Evolutionary conservation across 2,888 invertebrate genomes (phyloP).

Genomic region (Clostera curtula): DNA sequence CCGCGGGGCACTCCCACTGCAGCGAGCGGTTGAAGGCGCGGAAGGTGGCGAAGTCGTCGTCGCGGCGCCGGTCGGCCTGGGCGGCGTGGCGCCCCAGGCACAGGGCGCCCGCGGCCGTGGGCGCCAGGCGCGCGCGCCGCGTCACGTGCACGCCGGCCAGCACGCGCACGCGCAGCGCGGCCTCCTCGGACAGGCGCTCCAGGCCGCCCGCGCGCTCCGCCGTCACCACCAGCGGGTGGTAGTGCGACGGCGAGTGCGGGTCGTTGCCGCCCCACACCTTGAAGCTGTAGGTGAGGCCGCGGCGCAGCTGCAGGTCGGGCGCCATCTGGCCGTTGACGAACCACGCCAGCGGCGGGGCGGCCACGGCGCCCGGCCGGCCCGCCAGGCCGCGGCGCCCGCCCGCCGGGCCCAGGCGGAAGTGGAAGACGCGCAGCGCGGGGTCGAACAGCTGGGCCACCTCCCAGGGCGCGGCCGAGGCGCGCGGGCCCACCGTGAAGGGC

Average conservation of each 20-base stretch:
- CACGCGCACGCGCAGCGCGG: slow-evolving; percentile 45
- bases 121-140: slow-evolving; percentile 86
- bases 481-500: slow-evolving; percentile 76
- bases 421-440: slow-evolving; percentile 84
- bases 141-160: slow-evolving; percentile 85
- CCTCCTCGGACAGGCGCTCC: slow-evolving; percentile 79
- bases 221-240: slow-evolving; percentile 93
- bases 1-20: slow-evolving; percentile 79
- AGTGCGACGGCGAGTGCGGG: slow-evolving; percentile 87
- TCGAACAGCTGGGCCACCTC: slow-evolving; percentile 79
- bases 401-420: slow-evolving; percentile 87
- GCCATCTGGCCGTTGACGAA: slow-evolving; percentile 93
- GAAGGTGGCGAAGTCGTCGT: slow-evolving; percentile 85
- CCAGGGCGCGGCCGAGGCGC: slow-evolving; percentile 59
- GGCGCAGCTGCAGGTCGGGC: slow-evolving; percentile 89
- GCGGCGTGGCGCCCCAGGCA: slow-evolving; percentile 81
- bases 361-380: slow-evolving; percentile 65
- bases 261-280: slow-evolving; percentile 89
- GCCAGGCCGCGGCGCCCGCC: slow-evolving; percentile 87
- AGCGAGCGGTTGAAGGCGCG: slow-evolving; percentile 89
- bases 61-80: slow-evolving; percentile 83
- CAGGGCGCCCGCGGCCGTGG: slow-evolving; percentile 85
- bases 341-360: slow-evolving; percentile 85
- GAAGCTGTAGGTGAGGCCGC: slow-evolving; percentile 90
- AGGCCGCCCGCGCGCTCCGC: slow-evolving; percentile 90